Percentiles rank a stretch among this genome's conserved stretches.
These are phyloP conservation scores for Aphelenchoides avenae DNA, from an alignment of 1,140 invertebrate species.

Conservation along the genomic window DNA sequence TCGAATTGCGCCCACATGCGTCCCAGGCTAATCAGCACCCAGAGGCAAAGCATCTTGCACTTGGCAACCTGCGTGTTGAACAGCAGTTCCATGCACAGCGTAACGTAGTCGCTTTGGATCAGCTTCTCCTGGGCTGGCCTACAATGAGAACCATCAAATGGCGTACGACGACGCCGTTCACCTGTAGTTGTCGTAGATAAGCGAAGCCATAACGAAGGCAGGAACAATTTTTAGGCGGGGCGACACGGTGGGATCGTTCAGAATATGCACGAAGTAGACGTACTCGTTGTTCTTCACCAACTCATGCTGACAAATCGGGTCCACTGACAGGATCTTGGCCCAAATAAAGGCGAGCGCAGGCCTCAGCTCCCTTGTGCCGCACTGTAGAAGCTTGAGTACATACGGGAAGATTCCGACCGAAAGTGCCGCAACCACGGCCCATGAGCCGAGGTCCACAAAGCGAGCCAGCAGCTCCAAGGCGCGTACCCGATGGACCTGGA, in stretches of 20 bases:
- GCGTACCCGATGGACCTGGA: slow-evolving; percentile 73
- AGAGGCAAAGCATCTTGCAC: slow-evolving; percentile 72
- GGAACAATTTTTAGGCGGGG: slow-evolving; percentile 46
- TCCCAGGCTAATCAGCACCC: slow-evolving; percentile 87
- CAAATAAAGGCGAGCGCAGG: slow-evolving; percentile 93
- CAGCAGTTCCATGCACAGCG: slow-evolving; percentile 50
- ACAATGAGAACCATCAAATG: slow-evolving; percentile 15
- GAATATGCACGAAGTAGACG: slow-evolving; percentile 55
- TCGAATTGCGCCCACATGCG: slow-evolving; percentile 87
- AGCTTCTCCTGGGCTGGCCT: slow-evolving; percentile 52
- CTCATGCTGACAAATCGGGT: slow-evolving; percentile 79
- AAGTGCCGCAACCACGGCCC: slow-evolving; percentile 88
- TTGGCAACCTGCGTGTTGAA: slow-evolving; percentile 33
- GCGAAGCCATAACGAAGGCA: slow-evolving; percentile 55
- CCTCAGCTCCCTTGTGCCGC: slow-evolving; percentile 81
- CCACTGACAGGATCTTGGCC: slow-evolving; percentile 96
- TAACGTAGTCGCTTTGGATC: slow-evolving; percentile 49
- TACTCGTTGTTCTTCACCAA: slow-evolving; percentile 78
- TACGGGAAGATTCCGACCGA: slow-evolving; percentile 98
- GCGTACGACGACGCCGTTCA: slow-evolving; percentile 17
- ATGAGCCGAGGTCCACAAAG: slow-evolving; percentile 90
- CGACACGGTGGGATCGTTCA: slow-evolving; percentile 59
- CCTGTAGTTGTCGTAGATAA: slow-evolving; percentile 56
- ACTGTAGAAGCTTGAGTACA: slow-evolving; percentile 84
- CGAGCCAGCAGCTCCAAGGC: slow-evolving; percentile 88